phyloP scores from a whole-genome alignment of 92 coral and sea anemone species.

The Bergia sp. region DNA sequence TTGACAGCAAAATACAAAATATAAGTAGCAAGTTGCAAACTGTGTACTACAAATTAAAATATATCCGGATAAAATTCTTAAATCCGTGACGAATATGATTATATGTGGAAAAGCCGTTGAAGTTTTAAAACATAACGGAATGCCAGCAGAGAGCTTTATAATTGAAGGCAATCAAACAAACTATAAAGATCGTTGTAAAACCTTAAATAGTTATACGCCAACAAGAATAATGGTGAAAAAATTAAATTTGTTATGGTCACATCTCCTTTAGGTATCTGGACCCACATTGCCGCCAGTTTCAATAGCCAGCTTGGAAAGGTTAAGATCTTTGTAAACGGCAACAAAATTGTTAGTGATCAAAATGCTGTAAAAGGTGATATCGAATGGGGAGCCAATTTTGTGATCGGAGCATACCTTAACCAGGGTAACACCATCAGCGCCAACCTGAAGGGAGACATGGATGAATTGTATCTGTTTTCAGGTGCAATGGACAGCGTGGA shows the following conservation, averaged over 20 bases:
- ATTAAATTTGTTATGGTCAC: not conserved
- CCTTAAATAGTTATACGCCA: too few species aligned
- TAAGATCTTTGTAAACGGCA: constrained; percentile 64
- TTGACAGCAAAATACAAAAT: too few species aligned
- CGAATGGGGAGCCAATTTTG: constrained; percentile 61
- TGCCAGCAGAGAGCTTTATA: too few species aligned
- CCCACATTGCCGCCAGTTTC: constrained; percentile 65
- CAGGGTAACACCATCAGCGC: constrained; percentile 39
- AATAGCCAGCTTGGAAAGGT: constrained; percentile 68
- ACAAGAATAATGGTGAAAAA: not conserved
- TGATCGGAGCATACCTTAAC: constrained; percentile 61
- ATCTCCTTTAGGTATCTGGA: constrained; percentile 67
- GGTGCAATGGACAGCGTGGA: constrained; percentile 56
- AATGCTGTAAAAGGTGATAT: constrained; percentile 52
- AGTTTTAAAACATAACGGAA: too few species aligned
- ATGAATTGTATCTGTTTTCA: constrained; percentile 66
- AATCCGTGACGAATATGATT: too few species aligned
- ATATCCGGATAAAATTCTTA: too few species aligned
- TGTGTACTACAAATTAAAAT: too few species aligned
- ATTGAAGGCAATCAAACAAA: not conserved
- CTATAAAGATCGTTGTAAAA: not conserved
- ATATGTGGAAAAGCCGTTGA: too few species aligned
- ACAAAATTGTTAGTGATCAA: constrained; percentile 33
- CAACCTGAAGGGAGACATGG: constrained; percentile 69
- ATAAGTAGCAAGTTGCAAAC: too few species aligned